Base-by-base conservation (phyloP, 2,888 invertebrate species). In the Drosophila quinaria region DNA sequence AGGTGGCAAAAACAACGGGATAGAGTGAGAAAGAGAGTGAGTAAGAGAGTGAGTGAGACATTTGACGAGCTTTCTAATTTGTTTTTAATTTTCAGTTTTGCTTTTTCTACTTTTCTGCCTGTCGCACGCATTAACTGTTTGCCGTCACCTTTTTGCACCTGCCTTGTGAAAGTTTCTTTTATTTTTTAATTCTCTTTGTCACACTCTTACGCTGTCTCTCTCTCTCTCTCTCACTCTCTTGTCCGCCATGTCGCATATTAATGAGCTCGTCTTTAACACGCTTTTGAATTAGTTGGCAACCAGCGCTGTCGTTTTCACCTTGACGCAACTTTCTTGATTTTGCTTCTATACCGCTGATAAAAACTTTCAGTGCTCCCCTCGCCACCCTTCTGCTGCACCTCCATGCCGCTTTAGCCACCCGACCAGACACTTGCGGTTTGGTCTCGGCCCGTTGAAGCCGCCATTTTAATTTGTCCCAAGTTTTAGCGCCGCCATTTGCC, bases 261-360 rank as follows among this genome's bases (percentile, higher is more conserved):
- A 87, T 88, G 90, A 88, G 87, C 73, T 79, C 75, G 90, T 78
- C 81, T 81, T 85, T 79, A 86, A 86, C 90, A 87, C 87, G 86
- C 79, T 88, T 79, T 86, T 86, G 81, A 90, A 88, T 90, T 88
- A 86, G 88, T 83, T 81, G 79, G 65, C 78, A 88, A 77, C 68
- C 79, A 25, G 46, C 70, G 75, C 70, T 74, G 77, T 80, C 86
- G 74, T 64, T 74, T 81, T 74, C 83, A 82, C 87, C 83, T 86
- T 70, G 67, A n/a, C 80, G 59, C 74, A 78, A 83, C 83, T 82
- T 86, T 86, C 67, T 65, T 67, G 72, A 74, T 67, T 67, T 70
- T 44, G 42, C 56, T 33, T 65, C 72, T 55, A 65, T 69, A 68
- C 39, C 47, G 62, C 61, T 78, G 67, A 77, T 74, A 70, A 72